Percentiles rank a stretch among this genome's conserved stretches.
Evolutionary conservation across 1,140 invertebrate species (phyloP).

Genomic region (Eriocheir sinensis): DNA sequence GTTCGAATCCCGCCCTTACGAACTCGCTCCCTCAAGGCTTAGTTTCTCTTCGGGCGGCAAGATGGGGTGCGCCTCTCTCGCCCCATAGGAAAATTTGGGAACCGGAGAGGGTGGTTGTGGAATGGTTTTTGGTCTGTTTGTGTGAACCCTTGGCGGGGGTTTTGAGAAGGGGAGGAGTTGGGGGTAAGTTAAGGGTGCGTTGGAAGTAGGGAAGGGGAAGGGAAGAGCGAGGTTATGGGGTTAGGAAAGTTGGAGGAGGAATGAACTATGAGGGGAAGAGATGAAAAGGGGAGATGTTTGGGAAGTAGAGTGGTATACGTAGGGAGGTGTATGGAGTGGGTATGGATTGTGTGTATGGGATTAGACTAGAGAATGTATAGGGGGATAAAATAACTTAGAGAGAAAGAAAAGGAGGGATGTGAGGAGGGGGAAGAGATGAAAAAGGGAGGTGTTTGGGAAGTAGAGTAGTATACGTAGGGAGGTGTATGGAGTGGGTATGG

Average conservation of each 20-base stretch:
- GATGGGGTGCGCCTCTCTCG: slow-evolving; percentile 30
- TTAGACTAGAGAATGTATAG: no score
- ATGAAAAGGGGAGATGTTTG: background rate
- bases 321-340: background rate
- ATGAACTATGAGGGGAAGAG: no score
- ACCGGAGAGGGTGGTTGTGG: slow-evolving; percentile 67
- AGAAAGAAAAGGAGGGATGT: background rate
- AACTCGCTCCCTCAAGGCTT: background rate
- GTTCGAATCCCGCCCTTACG: background rate
- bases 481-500: background rate
- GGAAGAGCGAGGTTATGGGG: no score
- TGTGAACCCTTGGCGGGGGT: slow-evolving; percentile 33
- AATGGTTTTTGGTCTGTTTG: slow-evolving; percentile 61
- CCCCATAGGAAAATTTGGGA: slow-evolving; percentile 73
- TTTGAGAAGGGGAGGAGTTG: background rate
- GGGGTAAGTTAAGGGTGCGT: background rate
- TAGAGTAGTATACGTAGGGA: background rate
- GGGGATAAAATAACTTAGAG: no score
- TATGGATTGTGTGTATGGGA: background rate
- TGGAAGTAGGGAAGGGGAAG: no score
- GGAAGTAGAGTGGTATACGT: background rate
- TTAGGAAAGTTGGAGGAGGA: no score
- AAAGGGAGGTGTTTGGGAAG: background rate
- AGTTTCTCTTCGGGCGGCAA: background rate
- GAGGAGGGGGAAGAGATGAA: background rate